Evolutionary conservation across 2,797 vertebrate genomes (phyloP).

Genomic region (Pelobates cultripes): DNA sequence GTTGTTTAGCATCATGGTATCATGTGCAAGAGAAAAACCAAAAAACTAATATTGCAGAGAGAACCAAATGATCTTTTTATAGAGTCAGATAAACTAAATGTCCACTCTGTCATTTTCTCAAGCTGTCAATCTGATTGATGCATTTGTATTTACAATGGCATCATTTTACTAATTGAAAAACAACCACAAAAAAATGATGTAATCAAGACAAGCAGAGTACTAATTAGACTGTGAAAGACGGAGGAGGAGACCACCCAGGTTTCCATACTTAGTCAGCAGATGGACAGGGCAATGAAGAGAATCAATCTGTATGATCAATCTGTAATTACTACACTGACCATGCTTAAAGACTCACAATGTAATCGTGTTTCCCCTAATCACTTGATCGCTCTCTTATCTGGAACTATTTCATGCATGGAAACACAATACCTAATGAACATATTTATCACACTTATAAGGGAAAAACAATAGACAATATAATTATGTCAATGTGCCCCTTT

Average conservation of each 20-base stretch:
- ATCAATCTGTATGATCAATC: conserved; percentile 20
- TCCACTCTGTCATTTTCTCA: too few species aligned
- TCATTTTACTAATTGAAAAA: conserved; percentile 38
- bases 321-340: conserved; percentile 23
- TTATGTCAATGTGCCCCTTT: too few species aligned
- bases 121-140: not conserved
- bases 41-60: too few species aligned
- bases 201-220: conserved; percentile 17
- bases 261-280: conserved; percentile 17
- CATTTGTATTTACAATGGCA: not conserved
- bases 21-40: too few species aligned
- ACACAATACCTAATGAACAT: not conserved
- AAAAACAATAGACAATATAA: too few species aligned
- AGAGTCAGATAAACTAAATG: too few species aligned
- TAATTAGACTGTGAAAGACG: conserved; percentile 43
- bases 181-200: conserved; percentile 14
- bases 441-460: too few species aligned
- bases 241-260: conserved; percentile 39
- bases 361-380: not conserved
- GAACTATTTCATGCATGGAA: too few species aligned
- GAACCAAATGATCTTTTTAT: too few species aligned
- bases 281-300: conserved; percentile 34
- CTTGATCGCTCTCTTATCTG: too few species aligned
- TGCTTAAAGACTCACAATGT: conserved; percentile 7
- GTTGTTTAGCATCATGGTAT: too few species aligned